Evolutionary conservation across 2,797 vertebrate genomes (phyloP), one percentile per base, ranked within the genome.

Genomic region (Acestrorhynchus altus): DNA sequence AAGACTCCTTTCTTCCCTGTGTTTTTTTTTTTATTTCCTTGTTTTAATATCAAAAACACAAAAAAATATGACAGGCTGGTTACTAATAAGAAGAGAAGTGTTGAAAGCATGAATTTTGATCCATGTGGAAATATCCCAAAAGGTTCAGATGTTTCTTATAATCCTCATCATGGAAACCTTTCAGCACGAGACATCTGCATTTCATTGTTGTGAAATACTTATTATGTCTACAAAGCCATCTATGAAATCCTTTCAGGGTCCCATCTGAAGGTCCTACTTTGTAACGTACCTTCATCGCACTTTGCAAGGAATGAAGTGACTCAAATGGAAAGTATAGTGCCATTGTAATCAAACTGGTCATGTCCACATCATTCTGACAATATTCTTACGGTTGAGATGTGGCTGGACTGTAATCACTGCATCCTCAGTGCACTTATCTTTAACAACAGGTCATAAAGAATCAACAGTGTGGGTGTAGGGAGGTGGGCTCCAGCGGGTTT

Each of bases 121-220:
- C n/a, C 11, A 44, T 46, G 56, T 70, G n/a, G 44, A 79, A 61
- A 15, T 71, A 78, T 20, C 24, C 56, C n/a, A 7, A 56, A 60
- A 22, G 39, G 35, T 35, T 63, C 54, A 80, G 51, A 59, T 80
- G 61, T 4, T 80, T 77, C 61, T 59, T 18, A 59, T 80, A 69
- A 66, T 8, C 49, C 31, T 46, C 52, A 22, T 66, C 8, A 51
- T 16, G 42, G 11, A 47, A 8, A 26, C n/a, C 49, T 68, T 57
- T 70, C 18, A n/a, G 65, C 54, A 44, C 49, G 28, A 69, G 31
- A 31, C 76, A 78, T 78, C 75, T 81, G 71, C 13, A 4, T 59
- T 70, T 72, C 40, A 78, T 65, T 65, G 15, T 69, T 44, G 8
- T 68, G 35, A 35, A 65, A 66, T 35, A 35, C 26, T 24, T 75